phyloP scores from a whole-genome alignment of 2,888 invertebrate genomes.

The Nemotelus pantherinus region DNA sequence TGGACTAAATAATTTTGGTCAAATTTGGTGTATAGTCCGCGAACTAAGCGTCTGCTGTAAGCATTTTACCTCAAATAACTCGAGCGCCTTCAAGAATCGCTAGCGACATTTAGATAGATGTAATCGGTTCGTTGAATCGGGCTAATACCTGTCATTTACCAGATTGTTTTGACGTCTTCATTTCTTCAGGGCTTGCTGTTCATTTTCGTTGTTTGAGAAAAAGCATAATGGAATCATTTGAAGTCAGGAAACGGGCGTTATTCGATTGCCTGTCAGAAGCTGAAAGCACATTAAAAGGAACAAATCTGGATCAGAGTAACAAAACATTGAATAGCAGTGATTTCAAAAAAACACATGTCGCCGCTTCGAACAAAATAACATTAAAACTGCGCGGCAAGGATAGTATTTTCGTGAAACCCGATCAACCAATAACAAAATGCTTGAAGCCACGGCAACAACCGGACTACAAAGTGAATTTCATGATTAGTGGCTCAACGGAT shows the following conservation, averaged over 20 bases:
- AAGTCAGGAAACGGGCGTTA: slow-evolving; percentile 73
- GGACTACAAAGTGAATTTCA: slow-evolving; percentile 62
- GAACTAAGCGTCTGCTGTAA: too few relatives aligned
- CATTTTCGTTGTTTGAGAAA: slow-evolving; percentile 21
- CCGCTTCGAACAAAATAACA: slow-evolving; percentile 43
- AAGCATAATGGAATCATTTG: slow-evolving; percentile 63
- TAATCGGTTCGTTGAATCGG: background rate
- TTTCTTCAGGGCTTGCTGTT: background rate
- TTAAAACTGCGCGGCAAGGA: slow-evolving; percentile 67
- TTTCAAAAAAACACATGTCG: background rate
- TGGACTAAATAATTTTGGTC: too few relatives aligned
- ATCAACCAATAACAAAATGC: slow-evolving; percentile 71
- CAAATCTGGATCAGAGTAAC: slow-evolving; percentile 58
- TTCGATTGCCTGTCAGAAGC: slow-evolving; percentile 76
- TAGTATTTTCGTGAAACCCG: slow-evolving; percentile 82
- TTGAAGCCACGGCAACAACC: slow-evolving; percentile 66
- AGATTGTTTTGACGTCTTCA: slow-evolving; percentile 15
- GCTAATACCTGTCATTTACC: background rate
- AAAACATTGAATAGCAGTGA: slow-evolving; percentile 60
- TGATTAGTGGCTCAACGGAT: background rate
- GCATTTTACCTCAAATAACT: too few relatives aligned
- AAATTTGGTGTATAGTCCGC: too few relatives aligned
- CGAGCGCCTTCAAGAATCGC: too few relatives aligned
- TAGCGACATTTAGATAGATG: background rate
- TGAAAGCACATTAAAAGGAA: slow-evolving; percentile 68